These are phyloP conservation scores for Helostoma temminkii DNA, from an alignment of 2,797 vertebrate genomes.

Conservation along the genomic window DNA sequence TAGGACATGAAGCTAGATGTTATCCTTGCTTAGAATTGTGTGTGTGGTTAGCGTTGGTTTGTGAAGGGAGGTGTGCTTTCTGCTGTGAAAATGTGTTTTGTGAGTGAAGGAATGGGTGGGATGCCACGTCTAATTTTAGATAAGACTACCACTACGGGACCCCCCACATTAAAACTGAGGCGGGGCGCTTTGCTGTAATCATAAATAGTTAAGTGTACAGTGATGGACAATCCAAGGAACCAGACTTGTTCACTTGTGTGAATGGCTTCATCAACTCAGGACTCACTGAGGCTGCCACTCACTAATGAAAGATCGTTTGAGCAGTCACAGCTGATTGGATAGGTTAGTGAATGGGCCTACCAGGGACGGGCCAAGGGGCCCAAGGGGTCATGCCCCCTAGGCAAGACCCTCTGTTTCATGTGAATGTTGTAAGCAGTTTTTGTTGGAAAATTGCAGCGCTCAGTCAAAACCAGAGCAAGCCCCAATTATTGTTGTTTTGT, in stretches of 20 bases:
- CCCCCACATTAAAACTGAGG: constrained; percentile 1
- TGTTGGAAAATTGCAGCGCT: background rate
- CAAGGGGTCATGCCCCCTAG: constrained; percentile 15
- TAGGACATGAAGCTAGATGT: constrained; percentile 7
- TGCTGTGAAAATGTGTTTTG: constrained; percentile 1
- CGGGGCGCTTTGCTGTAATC: constrained; percentile 2
- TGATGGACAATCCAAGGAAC: constrained; percentile 4
- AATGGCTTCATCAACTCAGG: constrained; percentile 83
- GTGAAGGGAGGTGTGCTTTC: background rate
- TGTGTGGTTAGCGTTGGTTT: background rate
- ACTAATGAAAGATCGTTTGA: constrained; percentile 83
- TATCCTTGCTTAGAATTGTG: background rate
- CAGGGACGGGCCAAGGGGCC: constrained; percentile 9
- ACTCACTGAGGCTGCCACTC: constrained; percentile 76
- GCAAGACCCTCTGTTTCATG: constrained; percentile 29
- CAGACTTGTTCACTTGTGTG: constrained; percentile 75
- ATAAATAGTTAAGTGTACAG: constrained; percentile 2
- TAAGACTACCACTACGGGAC: constrained; percentile 6
- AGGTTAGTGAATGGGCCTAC: constrained; percentile 32
- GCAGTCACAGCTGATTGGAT: constrained; percentile 51
- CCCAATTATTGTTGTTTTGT: background rate
- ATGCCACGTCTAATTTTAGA: constrained; percentile 28
- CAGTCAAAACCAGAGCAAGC: background rate
- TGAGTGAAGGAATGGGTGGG: constrained; percentile 13
- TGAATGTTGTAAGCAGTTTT: constrained; percentile 28